A percentile compares a stretch with the other conserved stretches of the same genome.
Evolutionary conservation across 2,797 vertebrate species (phyloP).

Genomic region (Cossypha dichroa): DNA sequence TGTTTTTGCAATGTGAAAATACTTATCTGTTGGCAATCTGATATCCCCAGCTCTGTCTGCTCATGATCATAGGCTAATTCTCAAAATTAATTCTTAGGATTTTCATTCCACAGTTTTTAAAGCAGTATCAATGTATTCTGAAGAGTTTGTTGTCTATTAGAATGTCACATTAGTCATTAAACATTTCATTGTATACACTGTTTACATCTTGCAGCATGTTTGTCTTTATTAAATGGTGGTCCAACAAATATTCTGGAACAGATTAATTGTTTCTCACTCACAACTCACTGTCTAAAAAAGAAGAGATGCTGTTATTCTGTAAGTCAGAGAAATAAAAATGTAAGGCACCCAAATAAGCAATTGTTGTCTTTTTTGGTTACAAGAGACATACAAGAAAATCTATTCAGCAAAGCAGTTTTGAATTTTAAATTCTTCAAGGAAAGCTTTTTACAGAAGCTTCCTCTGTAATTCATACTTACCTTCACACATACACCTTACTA

Average conservation of each 20-base stretch:
- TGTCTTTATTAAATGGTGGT: neutral
- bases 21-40: neutral
- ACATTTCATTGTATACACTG: neutral
- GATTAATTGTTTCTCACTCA: neutral
- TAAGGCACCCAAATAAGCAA: neutral
- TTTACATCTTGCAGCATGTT: neutral
- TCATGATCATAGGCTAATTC: neutral
- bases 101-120: constrained; percentile 1
- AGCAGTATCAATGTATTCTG: neutral
- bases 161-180: neutral
- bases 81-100: neutral
- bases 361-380: neutral
- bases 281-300: neutral
- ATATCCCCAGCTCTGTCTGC: neutral
- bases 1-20: neutral
- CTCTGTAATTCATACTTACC: neutral
- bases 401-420: neutral
- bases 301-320: neutral
- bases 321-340: neutral
- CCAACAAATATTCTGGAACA: neutral
- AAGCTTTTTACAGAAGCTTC: neutral
- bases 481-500: neutral
- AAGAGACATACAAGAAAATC: neutral
- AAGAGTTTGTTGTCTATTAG: neutral
- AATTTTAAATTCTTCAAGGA: neutral